phyloP scores from a whole-genome alignment of 2,888 invertebrate genomes.

The Lasioglossum figueresi region DNA sequence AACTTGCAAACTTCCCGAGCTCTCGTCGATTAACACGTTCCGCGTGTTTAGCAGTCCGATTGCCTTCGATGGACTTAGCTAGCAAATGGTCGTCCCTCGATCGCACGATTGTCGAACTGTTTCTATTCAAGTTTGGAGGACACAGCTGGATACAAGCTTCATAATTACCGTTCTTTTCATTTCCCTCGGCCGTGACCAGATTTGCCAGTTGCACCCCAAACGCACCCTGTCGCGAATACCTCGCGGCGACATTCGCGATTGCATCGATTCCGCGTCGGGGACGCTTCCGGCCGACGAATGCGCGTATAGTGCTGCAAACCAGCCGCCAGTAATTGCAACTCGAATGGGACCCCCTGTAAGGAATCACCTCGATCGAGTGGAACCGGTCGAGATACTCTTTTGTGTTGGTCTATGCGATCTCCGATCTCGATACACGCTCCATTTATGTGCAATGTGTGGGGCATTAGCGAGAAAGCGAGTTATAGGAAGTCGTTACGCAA shows the following conservation, averaged over 20 bases:
- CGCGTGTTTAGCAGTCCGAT: slow-evolving; percentile 56
- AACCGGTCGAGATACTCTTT: slow-evolving; percentile 8
- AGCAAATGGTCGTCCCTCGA: slow-evolving; percentile 49
- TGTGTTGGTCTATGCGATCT: not conserved
- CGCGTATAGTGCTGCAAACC: not conserved
- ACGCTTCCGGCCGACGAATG: not conserved
- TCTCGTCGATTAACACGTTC: slow-evolving; percentile 68
- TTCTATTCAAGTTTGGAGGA: slow-evolving; percentile 52
- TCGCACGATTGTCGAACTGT: slow-evolving; percentile 8
- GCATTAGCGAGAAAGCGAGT: not conserved
- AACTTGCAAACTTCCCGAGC: slow-evolving; percentile 62
- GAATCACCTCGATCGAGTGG: slow-evolving; percentile 6
- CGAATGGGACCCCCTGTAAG: slow-evolving; percentile 13
- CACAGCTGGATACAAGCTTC: slow-evolving; percentile 59
- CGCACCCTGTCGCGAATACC: not conserved
- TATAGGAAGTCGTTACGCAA: not conserved
- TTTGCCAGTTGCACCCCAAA: not conserved
- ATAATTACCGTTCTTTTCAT: slow-evolving; percentile 62
- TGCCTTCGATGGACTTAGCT: slow-evolving; percentile 58
- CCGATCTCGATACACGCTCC: not conserved
- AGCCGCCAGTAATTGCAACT: not conserved
- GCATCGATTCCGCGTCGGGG: slow-evolving; percentile 8
- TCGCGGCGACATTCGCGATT: slow-evolving; percentile 28
- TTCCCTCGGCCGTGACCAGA: slow-evolving; percentile 6
- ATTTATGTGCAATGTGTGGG: not conserved